A percentile compares a stretch with the other conserved stretches of the same genome.
phyloP scores from a whole-genome alignment of 2,888 invertebrate genomes.

The Chesias legatella region DNA sequence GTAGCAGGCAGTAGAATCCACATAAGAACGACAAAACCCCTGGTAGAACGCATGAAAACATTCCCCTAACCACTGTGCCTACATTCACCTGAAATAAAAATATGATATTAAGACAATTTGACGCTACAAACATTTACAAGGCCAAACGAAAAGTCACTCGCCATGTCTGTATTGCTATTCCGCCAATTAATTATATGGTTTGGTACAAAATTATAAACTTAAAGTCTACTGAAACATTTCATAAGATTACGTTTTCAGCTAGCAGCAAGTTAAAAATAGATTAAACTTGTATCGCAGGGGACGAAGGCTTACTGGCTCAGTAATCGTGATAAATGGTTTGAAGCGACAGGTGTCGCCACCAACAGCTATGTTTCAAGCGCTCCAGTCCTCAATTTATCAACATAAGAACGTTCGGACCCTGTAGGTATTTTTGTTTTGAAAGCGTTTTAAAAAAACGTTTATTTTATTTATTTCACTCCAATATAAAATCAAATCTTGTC shows the following conservation, averaged over 20 bases:
- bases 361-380: conserved; percentile 10
- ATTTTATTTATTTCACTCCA: too few relatives aligned
- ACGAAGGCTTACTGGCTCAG: conserved; percentile 7
- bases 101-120: not conserved
- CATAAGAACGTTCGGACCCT: too few relatives aligned
- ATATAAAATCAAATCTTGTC: too few relatives aligned
- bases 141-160: not conserved
- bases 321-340: conserved; percentile 20
- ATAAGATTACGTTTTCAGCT: conserved; percentile 1
- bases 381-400: conserved; percentile 3
- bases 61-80: conserved; percentile 74
- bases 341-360: conserved; percentile 10
- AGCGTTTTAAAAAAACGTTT: too few relatives aligned
- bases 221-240: conserved; percentile 1
- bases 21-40: conserved; percentile 85
- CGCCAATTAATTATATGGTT: too few relatives aligned
- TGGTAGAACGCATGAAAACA: conserved; percentile 88
- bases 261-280: conserved; percentile 9
- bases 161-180: too few relatives aligned
- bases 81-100: conserved; percentile 54
- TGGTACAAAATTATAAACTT: conserved; percentile 1
- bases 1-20: conserved; percentile 92
- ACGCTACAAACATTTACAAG: not conserved
- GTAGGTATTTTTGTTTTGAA: too few relatives aligned
- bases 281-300: conserved; percentile 12